Percentiles rank a stretch among this genome's conserved stretches.
Evolutionary conservation across 2,113 vertebrate species (phyloP).

Genomic region (Isichthys henryi): DNA sequence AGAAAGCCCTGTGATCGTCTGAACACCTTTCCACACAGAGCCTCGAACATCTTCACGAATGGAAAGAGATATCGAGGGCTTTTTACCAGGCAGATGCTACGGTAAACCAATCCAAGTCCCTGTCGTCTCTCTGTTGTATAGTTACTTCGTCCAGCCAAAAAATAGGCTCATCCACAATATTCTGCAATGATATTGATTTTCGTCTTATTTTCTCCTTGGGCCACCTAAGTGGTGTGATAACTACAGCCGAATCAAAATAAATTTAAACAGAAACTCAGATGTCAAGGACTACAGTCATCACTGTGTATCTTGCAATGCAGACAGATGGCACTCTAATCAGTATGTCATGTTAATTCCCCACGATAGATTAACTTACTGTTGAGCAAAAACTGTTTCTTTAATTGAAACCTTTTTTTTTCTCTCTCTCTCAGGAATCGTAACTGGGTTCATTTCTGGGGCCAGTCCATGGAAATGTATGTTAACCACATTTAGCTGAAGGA

Average conservation of each 20-base stretch:
- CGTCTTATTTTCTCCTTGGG: not conserved
- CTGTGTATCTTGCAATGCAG: constrained; percentile 32
- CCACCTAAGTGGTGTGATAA: not conserved
- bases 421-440: constrained; percentile 6
- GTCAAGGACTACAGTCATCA: constrained; percentile 32
- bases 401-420: constrained; percentile 32
- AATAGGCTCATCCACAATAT: not conserved
- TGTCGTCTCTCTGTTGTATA: not conserved
- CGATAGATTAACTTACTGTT: constrained; percentile 48
- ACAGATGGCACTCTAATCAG: constrained; percentile 49
- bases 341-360: constrained; percentile 41
- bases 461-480: not conserved
- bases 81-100: not conserved
- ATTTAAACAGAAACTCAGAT: constrained; percentile 26
- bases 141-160: not conserved
- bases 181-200: constrained; percentile 12
- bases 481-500: too few relatives aligned
- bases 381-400: constrained; percentile 42
- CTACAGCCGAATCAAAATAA: not conserved
- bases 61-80: not conserved
- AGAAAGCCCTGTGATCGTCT: not conserved
- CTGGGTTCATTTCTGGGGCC: constrained; percentile 2
- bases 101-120: not conserved
- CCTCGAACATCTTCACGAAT: not conserved
- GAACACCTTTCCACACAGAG: not conserved